Percentiles rank a stretch among this genome's conserved stretches.
Conservation (phyloP, 2,888 invertebrate species). For the Criorhina ranunculi region DNA sequence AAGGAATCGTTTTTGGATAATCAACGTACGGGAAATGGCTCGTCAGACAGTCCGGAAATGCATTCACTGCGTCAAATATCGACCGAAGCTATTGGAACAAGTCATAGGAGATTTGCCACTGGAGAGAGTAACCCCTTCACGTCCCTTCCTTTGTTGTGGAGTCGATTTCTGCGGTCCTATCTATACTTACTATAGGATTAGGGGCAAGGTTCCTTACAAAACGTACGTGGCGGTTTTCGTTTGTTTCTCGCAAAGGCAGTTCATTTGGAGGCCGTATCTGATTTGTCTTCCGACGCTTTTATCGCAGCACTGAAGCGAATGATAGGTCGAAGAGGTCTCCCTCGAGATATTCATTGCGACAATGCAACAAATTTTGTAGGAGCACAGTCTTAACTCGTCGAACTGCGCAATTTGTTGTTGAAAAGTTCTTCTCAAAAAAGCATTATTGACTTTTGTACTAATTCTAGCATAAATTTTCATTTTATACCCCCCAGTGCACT, state of each 20-base stretch:
- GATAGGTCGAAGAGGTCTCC: constrained; percentile 33
- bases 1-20: constrained; percentile 59
- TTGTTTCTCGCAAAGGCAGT: constrained; percentile 49
- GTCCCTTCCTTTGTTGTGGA: too few relatives aligned
- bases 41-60: background rate
- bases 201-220: constrained; percentile 56
- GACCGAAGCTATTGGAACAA: background rate
- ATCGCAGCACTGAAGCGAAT: constrained; percentile 48
- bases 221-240: constrained; percentile 42
- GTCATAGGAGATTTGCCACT: too few relatives aligned
- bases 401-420: constrained; percentile 12
- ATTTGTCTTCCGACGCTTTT: constrained; percentile 61
- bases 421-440: background rate
- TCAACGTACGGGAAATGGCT: constrained; percentile 35
- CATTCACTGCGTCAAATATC: background rate
- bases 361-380: constrained; percentile 36
- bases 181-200: constrained; percentile 5
- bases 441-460: background rate
- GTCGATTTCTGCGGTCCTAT: background rate
- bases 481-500: constrained; percentile 2
- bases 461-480: constrained; percentile 1
- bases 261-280: constrained; percentile 62
- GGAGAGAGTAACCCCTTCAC: too few relatives aligned
- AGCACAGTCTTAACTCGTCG: constrained; percentile 3
- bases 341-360: constrained; percentile 37